Evolutionary conservation across 2,113 vertebrate species (phyloP).

Genomic region (Aldabrachelys gigantea): DNA sequence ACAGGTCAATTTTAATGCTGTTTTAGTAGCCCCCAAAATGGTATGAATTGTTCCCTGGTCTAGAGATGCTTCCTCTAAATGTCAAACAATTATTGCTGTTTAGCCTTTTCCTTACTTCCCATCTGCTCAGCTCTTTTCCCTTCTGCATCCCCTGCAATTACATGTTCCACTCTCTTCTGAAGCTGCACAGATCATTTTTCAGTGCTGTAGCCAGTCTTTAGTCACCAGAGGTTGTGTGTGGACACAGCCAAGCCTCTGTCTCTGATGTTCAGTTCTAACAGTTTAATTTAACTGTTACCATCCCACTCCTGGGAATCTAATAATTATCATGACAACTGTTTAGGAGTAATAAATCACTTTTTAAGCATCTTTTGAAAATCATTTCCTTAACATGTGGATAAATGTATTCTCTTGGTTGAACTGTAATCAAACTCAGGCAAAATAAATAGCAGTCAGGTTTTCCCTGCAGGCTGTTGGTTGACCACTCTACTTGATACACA

Average conservation of each 20-base stretch:
- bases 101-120: background rate
- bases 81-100: background rate
- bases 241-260: no score
- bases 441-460: background rate
- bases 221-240: background rate
- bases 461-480: background rate
- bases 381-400: background rate
- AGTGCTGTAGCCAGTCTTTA: background rate
- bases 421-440: background rate
- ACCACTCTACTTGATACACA: background rate
- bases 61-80: background rate
- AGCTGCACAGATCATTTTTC: background rate
- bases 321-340: background rate
- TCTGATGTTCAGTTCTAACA: background rate
- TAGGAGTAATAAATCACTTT: background rate
- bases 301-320: no score
- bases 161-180: background rate
- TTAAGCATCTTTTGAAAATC: background rate
- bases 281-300: background rate
- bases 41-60: background rate
- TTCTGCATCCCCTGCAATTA: background rate
- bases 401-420: background rate
- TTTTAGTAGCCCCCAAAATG: background rate
- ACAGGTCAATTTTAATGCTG: background rate
- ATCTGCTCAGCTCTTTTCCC: background rate